Conservation (phyloP, 1,140 invertebrate genomes). For the Nephila pilipes region DNA sequence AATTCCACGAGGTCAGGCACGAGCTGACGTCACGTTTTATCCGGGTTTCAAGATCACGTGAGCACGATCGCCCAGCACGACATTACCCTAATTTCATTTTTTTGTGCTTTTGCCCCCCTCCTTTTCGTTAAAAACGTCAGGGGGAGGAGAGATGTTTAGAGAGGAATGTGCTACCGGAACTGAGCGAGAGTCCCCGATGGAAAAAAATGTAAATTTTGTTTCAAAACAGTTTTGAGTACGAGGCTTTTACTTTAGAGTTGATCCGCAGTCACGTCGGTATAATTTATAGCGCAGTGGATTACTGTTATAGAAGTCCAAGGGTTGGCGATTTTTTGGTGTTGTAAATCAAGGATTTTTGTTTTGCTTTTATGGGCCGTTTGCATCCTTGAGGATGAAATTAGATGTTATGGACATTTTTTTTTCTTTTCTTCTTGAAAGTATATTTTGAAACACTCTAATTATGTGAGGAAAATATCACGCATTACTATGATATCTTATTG, state of each 20-base stretch:
- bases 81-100: constrained; percentile 66
- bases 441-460: no score
- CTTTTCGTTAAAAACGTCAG: neutral
- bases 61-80: constrained; percentile 58
- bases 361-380: no score
- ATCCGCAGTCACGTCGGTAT: neutral
- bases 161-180: constrained; percentile 71
- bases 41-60: constrained; percentile 72
- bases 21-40: constrained; percentile 75
- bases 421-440: no score
- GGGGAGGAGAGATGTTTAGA: neutral
- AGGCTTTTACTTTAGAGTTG: no score
- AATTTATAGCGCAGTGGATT: neutral
- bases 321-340: no score
- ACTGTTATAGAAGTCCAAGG: neutral
- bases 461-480: no score
- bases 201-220: neutral
- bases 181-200: neutral
- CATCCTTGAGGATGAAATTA: no score
- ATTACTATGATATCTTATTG: no score
- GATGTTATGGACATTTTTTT: no score
- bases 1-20: constrained; percentile 75
- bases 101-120: neutral
- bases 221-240: no score
- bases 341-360: neutral